A percentile compares a stretch with the other conserved stretches of the same genome.
Evolutionary conservation across 2,888 invertebrate species (phyloP).

Genomic region (Arctia plantaginis): DNA sequence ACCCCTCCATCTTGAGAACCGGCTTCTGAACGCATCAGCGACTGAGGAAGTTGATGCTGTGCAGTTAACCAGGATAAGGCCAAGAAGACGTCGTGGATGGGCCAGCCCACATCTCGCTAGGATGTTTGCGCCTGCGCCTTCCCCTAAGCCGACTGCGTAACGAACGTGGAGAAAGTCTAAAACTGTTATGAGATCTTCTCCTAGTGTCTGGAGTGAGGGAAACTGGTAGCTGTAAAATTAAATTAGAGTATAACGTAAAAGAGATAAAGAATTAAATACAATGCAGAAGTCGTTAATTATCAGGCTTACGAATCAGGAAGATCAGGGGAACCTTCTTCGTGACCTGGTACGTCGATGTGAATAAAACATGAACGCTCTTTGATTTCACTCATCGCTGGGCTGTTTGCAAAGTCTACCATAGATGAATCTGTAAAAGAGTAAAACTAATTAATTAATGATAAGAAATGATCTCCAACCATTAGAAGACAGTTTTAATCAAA

Average conservation of each 20-base stretch:
- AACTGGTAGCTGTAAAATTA: slow-evolving; percentile 89
- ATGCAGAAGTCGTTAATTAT: neutral
- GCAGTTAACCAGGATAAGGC: slow-evolving; percentile 94
- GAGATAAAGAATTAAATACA: neutral
- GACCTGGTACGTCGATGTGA: slow-evolving; percentile 94
- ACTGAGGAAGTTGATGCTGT: slow-evolving; percentile 95
- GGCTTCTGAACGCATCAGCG: slow-evolving; percentile 93
- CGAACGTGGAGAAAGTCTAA: slow-evolving; percentile 93
- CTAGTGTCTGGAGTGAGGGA: slow-evolving; percentile 93
- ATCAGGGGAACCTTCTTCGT: slow-evolving; percentile 93
- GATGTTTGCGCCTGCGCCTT: slow-evolving; percentile 95
- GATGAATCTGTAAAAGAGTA: slow-evolving; percentile 88
- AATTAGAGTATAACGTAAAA: neutral
- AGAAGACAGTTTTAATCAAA: neutral
- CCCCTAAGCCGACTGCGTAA: slow-evolving; percentile 94
- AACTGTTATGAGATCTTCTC: slow-evolving; percentile 93
- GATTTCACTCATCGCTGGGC: slow-evolving; percentile 94
- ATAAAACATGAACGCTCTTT: slow-evolving; percentile 94
- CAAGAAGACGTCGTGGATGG: slow-evolving; percentile 91
- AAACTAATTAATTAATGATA: neutral
- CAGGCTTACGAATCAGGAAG: slow-evolving; percentile 90
- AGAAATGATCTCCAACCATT: neutral
- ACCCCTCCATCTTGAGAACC: slow-evolving; percentile 94
- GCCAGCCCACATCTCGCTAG: slow-evolving; percentile 94
- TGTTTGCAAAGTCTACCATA: slow-evolving; percentile 93